A percentile compares a stretch with the other conserved stretches of the same genome.
Conservation (phyloP, 1,140 invertebrate genomes). For the Aphelenchoides fujianensis region DNA sequence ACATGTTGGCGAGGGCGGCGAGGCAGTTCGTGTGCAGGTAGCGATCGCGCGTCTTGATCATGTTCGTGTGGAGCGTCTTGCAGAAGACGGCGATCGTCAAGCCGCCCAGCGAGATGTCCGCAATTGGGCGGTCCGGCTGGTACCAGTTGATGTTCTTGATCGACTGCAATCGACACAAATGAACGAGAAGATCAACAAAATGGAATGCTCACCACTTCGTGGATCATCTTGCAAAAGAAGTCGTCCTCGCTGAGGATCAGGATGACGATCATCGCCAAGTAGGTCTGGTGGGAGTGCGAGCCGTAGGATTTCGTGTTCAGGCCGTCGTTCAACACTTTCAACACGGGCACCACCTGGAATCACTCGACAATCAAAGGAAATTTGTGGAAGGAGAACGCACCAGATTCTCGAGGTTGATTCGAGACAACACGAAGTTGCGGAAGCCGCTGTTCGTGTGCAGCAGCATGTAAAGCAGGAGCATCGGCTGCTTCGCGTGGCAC, state of each 20-base stretch:
- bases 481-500: constrained; percentile 76
- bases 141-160: constrained; percentile 86
- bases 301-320: constrained; percentile 17
- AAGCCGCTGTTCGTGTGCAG: constrained; percentile 84
- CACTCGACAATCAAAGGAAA: not conserved
- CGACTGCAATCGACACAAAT: constrained; percentile 68
- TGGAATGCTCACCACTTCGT: constrained; percentile 74
- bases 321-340: constrained; percentile 78
- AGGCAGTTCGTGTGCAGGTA: constrained; percentile 94
- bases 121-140: constrained; percentile 62
- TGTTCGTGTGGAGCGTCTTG: constrained; percentile 93
- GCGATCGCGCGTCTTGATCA: constrained; percentile 90
- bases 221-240: constrained; percentile 85
- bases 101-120: constrained; percentile 77
- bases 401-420: constrained; percentile 81
- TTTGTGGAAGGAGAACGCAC: constrained; percentile 68
- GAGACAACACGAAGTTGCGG: constrained; percentile 79
- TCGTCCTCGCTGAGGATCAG: constrained; percentile 95
- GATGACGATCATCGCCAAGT: constrained; percentile 95
- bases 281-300: constrained; percentile 78
- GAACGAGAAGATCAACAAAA: not conserved
- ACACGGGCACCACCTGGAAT: constrained; percentile 79
- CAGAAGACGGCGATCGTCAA: constrained; percentile 88
- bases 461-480: constrained; percentile 85
- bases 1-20: constrained; percentile 96